Evolutionary conservation across 1,140 invertebrate genomes (phyloP), one percentile per base, ranked within the genome.

Genomic region (Chrysoperla carnea): DNA sequence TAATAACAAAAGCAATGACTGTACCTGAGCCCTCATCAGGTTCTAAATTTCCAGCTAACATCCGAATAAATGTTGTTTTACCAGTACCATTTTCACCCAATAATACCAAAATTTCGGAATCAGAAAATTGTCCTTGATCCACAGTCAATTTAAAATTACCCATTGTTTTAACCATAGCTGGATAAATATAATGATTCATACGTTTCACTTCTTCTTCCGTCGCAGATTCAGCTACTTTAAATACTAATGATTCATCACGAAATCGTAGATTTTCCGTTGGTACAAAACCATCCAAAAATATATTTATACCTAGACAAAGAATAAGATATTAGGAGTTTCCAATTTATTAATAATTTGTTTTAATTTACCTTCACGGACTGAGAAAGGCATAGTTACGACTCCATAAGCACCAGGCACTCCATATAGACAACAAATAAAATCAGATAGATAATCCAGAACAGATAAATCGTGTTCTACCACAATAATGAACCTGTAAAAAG

Each of bases 381-480:
- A 96, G 68, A 95, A 98, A 46, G 96, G 96, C 86, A 99, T 92
- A 66, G 96, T 99, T 39, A 99, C 96, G 38, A 99, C 96, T 48
- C 96, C 96, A 67, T 99, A 99, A 44, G 89, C 92, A 53, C 95
- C 94, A 51, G 96, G 93, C 39, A 95, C 83, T 43, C 96, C 96
- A 67, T 99, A 99, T 12, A 99, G 65, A 64, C 90, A 94, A 65
- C 95, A 99, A 57, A 99, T 97, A 58, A 96, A 99, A 66, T 99
- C 96, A 13, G 94, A 98, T 33, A 99, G 67, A 66, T 99, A 99
- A 67, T 99, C 96, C 50, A 99, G 64, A 8, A 99, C 95, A 36
- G 94, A 96, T 57, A 99, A 77, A 73, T 99, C 96, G 61, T 99
- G 96, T 60, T 99, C 96, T 28, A 99, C 95, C 1, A 99, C 95